Conservation (phyloP, 2,797 vertebrate species). For the Channa striata region DNA sequence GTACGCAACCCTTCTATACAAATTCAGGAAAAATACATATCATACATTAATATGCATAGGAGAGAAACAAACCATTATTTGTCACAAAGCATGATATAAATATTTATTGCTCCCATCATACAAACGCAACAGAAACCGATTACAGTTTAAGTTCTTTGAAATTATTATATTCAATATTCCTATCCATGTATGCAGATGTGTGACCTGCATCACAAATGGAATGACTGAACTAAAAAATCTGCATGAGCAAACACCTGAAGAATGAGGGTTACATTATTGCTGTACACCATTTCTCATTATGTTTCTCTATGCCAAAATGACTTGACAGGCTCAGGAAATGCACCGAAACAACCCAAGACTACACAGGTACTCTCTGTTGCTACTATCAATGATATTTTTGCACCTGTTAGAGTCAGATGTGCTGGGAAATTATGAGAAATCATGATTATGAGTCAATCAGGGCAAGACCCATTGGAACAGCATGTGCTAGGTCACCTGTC, state of each 20-base stretch:
- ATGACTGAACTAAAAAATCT: neutral
- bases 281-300: neutral
- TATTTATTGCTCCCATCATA: neutral
- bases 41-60: no score
- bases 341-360: neutral
- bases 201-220: neutral
- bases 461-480: conserved; percentile 34
- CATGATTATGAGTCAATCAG: conserved; percentile 65
- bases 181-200: neutral
- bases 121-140: neutral
- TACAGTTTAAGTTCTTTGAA: neutral
- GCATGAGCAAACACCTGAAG: neutral
- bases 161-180: neutral
- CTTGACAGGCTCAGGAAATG: neutral
- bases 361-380: neutral
- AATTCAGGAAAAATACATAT: neutral
- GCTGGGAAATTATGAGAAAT: conserved; percentile 37
- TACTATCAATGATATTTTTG: conserved; percentile 11
- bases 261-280: neutral
- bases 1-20: neutral
- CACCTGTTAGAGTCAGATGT: neutral
- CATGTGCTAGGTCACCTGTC: conserved; percentile 44
- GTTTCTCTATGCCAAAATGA: neutral
- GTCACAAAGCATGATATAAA: neutral
- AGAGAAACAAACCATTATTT: neutral